Percentiles rank a stretch among this genome's conserved stretches.
phyloP scores from a whole-genome alignment of 2,797 vertebrate genomes.

The Macropus fuliginosus region DNA sequence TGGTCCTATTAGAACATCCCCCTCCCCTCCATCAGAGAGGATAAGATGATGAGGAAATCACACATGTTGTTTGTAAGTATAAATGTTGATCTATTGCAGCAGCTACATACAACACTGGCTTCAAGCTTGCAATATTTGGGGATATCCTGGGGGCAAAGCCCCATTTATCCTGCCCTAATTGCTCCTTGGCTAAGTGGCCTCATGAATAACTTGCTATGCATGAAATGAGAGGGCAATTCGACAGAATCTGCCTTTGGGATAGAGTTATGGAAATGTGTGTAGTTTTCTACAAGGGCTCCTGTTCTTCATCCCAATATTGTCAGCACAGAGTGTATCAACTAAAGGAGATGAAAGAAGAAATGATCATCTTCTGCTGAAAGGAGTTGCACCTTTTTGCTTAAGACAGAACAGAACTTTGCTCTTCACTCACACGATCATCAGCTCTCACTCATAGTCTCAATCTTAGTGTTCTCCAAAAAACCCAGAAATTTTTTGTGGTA shows the following conservation, averaged over 20 bases:
- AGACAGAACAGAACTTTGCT: constrained; percentile 62
- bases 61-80: not conserved
- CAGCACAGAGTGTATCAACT: constrained; percentile 22
- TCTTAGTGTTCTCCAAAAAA: constrained; percentile 21
- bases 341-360: constrained; percentile 11
- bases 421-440: constrained; percentile 57
- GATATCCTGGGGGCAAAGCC: not conserved
- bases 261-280: not conserved
- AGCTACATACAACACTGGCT: not conserved
- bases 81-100: not conserved
- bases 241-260: constrained; percentile 31
- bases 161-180: not conserved
- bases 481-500: not conserved
- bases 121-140: not conserved
- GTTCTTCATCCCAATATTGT: constrained; percentile 38
- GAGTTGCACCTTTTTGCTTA: constrained; percentile 52
- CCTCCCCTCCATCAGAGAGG: not conserved
- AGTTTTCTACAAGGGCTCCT: not conserved
- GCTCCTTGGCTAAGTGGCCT: not conserved
- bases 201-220: not conserved
- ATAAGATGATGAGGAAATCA: not conserved
- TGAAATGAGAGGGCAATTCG: not conserved
- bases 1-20: not conserved
- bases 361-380: constrained; percentile 16
- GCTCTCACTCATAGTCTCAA: constrained; percentile 52